Evolutionary conservation across 53 echinoderm and acorn worm species (phyloP).

Genomic region (Holothuria scabra): DNA sequence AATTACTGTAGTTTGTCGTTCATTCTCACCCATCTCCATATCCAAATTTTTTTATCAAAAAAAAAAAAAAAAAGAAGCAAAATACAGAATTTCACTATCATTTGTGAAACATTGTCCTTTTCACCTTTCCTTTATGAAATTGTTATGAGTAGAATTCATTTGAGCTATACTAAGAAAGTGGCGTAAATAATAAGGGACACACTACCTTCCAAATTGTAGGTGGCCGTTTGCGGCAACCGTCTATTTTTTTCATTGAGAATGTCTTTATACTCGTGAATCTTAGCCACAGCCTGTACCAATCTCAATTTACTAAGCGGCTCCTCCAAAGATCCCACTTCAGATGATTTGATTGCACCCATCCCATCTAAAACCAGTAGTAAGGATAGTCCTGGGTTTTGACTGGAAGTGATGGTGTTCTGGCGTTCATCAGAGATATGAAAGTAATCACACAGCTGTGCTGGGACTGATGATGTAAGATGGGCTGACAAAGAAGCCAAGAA

Average conservation of each 20-base stretch:
- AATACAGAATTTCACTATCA: no score
- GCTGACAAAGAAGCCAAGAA: background rate
- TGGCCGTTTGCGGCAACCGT: no score
- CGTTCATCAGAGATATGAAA: constrained; percentile 1
- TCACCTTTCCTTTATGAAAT: no score
- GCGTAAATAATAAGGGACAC: no score
- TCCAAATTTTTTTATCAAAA: no score
- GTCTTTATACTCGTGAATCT: constrained; percentile 2
- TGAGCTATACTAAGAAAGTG: no score
- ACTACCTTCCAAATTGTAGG: no score
- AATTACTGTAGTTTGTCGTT: no score
- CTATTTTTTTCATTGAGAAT: background rate
- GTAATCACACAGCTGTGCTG: background rate
- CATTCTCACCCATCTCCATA: no score
- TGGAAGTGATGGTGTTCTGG: background rate
- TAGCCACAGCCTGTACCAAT: background rate
- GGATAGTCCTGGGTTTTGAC: constrained; percentile 21
- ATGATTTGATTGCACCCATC: constrained; percentile 1
- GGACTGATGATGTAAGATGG: background rate
- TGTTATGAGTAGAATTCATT: no score
- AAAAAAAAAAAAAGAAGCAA: no score
- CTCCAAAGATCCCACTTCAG: background rate
- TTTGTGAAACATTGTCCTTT: no score
- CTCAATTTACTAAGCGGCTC: background rate
- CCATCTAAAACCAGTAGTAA: background rate